phyloP scores from a whole-genome alignment of 2,113 vertebrate genomes.

The Colaptes auratus region DNA sequence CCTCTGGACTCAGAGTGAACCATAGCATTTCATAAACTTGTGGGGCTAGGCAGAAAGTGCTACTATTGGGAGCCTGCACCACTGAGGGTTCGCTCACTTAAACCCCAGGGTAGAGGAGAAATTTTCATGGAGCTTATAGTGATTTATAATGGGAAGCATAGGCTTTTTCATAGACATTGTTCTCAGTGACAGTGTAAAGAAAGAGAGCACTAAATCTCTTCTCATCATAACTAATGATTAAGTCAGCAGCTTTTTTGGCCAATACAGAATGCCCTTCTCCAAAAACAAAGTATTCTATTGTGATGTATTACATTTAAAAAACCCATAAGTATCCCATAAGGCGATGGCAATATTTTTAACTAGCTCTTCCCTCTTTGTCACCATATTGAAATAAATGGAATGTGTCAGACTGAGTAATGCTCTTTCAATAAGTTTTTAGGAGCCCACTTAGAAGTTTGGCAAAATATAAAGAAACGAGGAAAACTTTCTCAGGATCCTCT shows the following conservation, averaged over 20 bases:
- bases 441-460: conserved; percentile 51
- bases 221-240: conserved; percentile 77
- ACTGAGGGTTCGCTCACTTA: conserved; percentile 61
- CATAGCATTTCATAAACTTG: conserved; percentile 33
- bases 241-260: conserved; percentile 70
- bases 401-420: conserved; percentile 72
- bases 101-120: conserved; percentile 72
- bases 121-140: conserved; percentile 80
- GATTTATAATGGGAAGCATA: conserved; percentile 80
- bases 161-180: conserved; percentile 75
- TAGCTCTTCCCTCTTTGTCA: conserved; percentile 73
- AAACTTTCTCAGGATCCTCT: conserved; percentile 75
- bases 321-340: conserved; percentile 71
- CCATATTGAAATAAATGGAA: conserved; percentile 70
- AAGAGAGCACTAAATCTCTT: conserved; percentile 77
- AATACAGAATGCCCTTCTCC: conserved; percentile 59
- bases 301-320: conserved; percentile 69
- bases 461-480: conserved; percentile 66
- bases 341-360: conserved; percentile 71
- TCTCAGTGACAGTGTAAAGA: conserved; percentile 80
- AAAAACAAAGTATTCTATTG: conserved; percentile 78
- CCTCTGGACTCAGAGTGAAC: background rate
- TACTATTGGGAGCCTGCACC: conserved; percentile 26
- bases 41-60: conserved; percentile 37
- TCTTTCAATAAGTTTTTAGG: conserved; percentile 71